A percentile compares a stretch with the other conserved stretches of the same genome.
Evolutionary conservation across 2,888 invertebrate genomes (phyloP).

Genomic region (Argynnis bischoffii): DNA sequence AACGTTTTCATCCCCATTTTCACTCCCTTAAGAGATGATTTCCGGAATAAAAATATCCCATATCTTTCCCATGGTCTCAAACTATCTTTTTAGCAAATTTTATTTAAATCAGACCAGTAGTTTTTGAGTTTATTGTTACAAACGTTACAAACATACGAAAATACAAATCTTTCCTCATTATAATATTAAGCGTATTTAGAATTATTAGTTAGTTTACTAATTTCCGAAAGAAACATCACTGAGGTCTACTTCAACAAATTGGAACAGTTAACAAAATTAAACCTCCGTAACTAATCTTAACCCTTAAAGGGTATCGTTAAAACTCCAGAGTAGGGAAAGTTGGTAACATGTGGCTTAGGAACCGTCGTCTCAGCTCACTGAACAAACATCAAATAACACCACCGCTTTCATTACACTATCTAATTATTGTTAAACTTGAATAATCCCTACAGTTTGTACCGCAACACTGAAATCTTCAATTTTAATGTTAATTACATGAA

Average conservation of each 20-base stretch:
- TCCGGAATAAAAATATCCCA: too few relatives aligned
- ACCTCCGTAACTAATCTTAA: constrained; percentile 26
- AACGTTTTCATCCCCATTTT: too few relatives aligned
- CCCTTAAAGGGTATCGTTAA: constrained; percentile 31
- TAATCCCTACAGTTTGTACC: constrained; percentile 30
- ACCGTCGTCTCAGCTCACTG: constrained; percentile 40
- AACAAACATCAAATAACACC: constrained; percentile 47
- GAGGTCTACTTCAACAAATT: constrained; percentile 21
- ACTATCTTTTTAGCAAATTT: too few relatives aligned
- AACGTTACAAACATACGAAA: too few relatives aligned
- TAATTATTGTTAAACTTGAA: constrained; percentile 36
- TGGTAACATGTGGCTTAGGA: constrained; percentile 43
- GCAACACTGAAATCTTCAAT: constrained; percentile 17
- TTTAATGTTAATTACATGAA: constrained; percentile 11
- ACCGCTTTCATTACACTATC: constrained; percentile 35
- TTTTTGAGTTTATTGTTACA: too few relatives aligned
- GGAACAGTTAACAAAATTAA: constrained; percentile 25
- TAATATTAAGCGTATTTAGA: neutral
- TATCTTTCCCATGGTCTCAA: too few relatives aligned
- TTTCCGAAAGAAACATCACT: constrained; percentile 18
- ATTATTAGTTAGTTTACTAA: neutral
- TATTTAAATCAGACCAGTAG: too few relatives aligned
- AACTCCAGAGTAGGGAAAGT: constrained; percentile 38
- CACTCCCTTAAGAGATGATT: too few relatives aligned
- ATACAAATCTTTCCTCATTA: too few relatives aligned